These are phyloP conservation scores for Peromyscus leucopus DNA, from an alignment of 2,113 vertebrate genomes.

Conservation along the genomic window DNA sequence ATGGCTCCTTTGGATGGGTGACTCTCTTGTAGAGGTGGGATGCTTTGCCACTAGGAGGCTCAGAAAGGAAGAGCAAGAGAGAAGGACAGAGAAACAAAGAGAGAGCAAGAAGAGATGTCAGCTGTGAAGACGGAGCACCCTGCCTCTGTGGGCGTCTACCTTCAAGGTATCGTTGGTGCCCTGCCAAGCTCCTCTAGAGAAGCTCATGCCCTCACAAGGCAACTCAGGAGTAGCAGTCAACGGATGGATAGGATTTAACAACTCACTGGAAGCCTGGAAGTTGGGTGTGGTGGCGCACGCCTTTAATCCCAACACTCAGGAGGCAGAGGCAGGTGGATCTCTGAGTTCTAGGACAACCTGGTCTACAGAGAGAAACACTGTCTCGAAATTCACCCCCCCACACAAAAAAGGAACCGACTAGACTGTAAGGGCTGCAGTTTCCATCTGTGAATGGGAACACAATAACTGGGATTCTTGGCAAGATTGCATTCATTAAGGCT, in stretches of 20 bases:
- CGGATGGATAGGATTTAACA: background rate
- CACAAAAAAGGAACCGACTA: background rate
- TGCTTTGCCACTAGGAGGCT: background rate
- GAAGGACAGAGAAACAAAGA: background rate
- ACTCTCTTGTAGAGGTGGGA: background rate
- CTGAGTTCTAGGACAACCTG: background rate
- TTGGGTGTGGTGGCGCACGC: background rate
- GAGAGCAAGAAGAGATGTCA: background rate
- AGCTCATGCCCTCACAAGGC: background rate
- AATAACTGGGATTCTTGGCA: background rate
- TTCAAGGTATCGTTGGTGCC: background rate
- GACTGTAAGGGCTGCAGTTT: background rate
- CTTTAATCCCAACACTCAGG: background rate
- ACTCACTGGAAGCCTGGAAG: background rate
- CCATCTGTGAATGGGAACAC: background rate
- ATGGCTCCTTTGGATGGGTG: background rate
- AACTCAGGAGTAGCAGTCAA: background rate
- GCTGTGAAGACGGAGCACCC: background rate
- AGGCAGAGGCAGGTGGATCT: background rate
- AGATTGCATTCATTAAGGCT: background rate
- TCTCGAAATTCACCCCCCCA: background rate
- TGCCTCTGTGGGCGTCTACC: background rate
- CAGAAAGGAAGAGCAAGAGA: background rate
- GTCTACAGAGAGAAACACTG: background rate
- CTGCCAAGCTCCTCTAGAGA: background rate